These are phyloP conservation scores for Balearica regulorum DNA, from an alignment of 2,797 vertebrate species.

Conservation along the genomic window DNA sequence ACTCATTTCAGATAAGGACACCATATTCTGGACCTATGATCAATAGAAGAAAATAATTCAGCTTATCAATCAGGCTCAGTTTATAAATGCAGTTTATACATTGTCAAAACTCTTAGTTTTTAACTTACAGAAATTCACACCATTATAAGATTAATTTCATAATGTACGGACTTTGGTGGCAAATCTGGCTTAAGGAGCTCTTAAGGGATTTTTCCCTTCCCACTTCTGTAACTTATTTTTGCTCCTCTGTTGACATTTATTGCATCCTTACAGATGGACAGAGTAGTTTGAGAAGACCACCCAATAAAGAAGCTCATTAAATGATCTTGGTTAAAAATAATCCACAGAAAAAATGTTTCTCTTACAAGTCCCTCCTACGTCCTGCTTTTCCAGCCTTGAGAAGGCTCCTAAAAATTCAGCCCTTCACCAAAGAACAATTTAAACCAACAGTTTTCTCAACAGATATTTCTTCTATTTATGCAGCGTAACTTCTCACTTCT, in stretches of 20 bases:
- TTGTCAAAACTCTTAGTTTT: not conserved
- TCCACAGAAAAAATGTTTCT: fast-evolving
- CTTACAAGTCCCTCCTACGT: not conserved
- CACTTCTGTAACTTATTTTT: not conserved
- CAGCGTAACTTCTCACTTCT: not conserved
- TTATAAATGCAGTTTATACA: not conserved
- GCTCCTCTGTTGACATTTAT: not conserved
- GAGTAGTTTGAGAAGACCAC: not conserved
- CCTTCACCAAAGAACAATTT: not conserved
- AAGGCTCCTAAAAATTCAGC: not conserved
- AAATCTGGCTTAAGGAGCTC: not conserved
- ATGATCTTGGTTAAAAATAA: not conserved
- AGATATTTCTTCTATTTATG: not conserved
- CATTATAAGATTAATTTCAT: not conserved
- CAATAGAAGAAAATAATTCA: not conserved
- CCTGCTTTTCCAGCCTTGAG: not conserved
- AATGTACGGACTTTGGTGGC: not conserved
- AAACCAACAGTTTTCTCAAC: not conserved
- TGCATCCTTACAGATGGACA: not conserved
- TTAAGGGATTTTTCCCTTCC: not conserved
- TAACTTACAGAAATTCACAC: not conserved
- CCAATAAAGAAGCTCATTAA: not conserved
- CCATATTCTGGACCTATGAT: not conserved
- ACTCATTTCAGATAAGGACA: not conserved
- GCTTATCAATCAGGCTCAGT: not conserved